Evolutionary conservation across 2,888 invertebrate genomes (phyloP).

Genomic region (Watsonalla cultraria): DNA sequence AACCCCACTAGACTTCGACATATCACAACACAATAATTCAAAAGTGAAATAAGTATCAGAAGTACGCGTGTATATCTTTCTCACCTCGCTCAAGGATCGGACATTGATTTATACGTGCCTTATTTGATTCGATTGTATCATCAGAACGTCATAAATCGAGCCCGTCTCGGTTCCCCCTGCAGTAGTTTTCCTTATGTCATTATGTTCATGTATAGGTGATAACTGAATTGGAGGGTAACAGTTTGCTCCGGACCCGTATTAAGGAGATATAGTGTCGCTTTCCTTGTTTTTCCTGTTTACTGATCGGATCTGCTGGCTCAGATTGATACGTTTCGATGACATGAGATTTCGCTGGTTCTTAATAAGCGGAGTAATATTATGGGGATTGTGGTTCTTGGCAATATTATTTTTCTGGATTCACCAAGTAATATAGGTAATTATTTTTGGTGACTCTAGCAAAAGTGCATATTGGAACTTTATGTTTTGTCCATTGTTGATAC

Average conservation of each 20-base stretch:
- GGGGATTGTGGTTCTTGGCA: neutral
- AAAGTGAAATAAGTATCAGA: conserved; percentile 6
- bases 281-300: conserved; percentile 25
- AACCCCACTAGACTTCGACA: no score
- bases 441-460: no score
- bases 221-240: conserved; percentile 49
- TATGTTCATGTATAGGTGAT: conserved; percentile 65
- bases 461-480: no score
- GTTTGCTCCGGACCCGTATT: conserved; percentile 26
- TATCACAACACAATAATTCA: neutral
- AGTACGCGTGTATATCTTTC: conserved; percentile 41
- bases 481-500: no score
- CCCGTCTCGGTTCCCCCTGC: conserved; percentile 36
- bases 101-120: conserved; percentile 74
- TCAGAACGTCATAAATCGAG: conserved; percentile 74
- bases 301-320: conserved; percentile 8
- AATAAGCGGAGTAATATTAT: neutral
- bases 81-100: conserved; percentile 55
- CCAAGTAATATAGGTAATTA: no score
- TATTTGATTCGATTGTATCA: conserved; percentile 78
- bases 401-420: neutral
- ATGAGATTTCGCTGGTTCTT: neutral
- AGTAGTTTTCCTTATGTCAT: conserved; percentile 66
- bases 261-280: conserved; percentile 35
- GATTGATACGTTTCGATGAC: conserved; percentile 2